Base-by-base conservation (phyloP, 2,888 invertebrate species). In the Pyrrhia umbra region DNA sequence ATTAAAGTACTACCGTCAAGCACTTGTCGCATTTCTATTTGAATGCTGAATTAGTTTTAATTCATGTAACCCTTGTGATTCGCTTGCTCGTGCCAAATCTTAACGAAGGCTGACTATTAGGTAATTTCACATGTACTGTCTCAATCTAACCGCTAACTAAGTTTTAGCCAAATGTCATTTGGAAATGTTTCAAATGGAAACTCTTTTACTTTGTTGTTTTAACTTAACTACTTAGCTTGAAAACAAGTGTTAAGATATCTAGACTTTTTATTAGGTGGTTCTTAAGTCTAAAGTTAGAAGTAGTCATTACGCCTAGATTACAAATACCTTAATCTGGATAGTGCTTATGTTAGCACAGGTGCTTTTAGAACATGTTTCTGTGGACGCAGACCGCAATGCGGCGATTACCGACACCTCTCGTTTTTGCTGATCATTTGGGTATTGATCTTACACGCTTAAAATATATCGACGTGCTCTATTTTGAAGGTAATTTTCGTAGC, bases 361-460 rank as follows among this genome's bases (percentile, higher is more conserved):
- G 30, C n/a, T 30, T 30, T 30, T 34, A 34, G 21, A 21, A 6
- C 52, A 25, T 30, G 49, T 45, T n/a, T 18, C 27, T 21, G 10
- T n/a, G 56, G 46, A 4, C 49, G 50, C 45, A 8, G n/a, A 55
- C 69, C 69, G 69, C 69, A 70, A 60, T 70, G 69, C 69, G 75
- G 50, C 42, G 27, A 45, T 51, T 16, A n/a, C n/a, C n/a, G n/a
- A 74, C 45, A 68, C 59, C 60, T 50, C 69, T 68, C 20, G 42
- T 49, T 68, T 68, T 68, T 42, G 40, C 40, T 54, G 45, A 68
- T 60, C 50, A 74, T 13, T 73, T 46, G 74, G 42, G 43, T 55
- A 59, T 66, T 67, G 74, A 73, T 52, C 74, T 69, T 54, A 68
- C 5, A 18, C 10, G 9, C 2, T 20, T 5, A 21, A 21, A 18